A percentile compares a stretch with the other conserved stretches of the same genome.
Evolutionary conservation across 2,113 vertebrate species (phyloP).

Genomic region (Ammospiza caudacuta): DNA sequence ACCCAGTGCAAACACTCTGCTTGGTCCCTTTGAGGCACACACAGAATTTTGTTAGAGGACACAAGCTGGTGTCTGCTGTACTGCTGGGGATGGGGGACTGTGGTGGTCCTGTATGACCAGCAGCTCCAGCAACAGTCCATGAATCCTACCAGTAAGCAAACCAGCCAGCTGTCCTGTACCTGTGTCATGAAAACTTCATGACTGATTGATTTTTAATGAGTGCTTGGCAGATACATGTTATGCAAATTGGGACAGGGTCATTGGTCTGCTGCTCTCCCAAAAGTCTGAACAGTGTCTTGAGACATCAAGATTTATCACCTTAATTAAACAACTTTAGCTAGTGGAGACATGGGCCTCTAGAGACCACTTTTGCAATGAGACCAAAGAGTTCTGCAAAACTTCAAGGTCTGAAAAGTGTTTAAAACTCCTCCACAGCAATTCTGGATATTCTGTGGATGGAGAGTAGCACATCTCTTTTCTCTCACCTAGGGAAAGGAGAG

Average conservation of each 20-base stretch:
- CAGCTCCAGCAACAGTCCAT: neutral
- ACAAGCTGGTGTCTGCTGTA: neutral
- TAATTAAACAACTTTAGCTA: neutral
- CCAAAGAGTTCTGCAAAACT: neutral
- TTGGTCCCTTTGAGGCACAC: rapidly evolving
- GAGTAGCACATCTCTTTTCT: neutral
- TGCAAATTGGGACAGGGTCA: neutral
- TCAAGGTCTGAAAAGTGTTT: neutral
- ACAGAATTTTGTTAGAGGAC: neutral
- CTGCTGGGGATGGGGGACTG: rapidly evolving
- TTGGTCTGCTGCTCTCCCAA: neutral
- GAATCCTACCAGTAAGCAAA: neutral
- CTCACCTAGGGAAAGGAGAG: constrained; percentile 89
- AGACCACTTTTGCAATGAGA: neutral
- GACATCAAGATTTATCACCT: neutral
- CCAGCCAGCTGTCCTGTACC: neutral
- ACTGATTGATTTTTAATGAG: neutral
- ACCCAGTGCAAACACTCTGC: neutral
- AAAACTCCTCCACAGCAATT: neutral
- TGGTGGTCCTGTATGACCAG: neutral
- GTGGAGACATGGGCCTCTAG: neutral
- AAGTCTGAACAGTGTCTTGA: neutral
- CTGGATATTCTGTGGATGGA: neutral
- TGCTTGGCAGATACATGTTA: neutral
- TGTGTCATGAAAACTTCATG: neutral